A percentile compares a stretch with the other conserved stretches of the same genome.
phyloP scores from a whole-genome alignment of 2,888 invertebrate genomes.

The Ennomos erosarius region DNA sequence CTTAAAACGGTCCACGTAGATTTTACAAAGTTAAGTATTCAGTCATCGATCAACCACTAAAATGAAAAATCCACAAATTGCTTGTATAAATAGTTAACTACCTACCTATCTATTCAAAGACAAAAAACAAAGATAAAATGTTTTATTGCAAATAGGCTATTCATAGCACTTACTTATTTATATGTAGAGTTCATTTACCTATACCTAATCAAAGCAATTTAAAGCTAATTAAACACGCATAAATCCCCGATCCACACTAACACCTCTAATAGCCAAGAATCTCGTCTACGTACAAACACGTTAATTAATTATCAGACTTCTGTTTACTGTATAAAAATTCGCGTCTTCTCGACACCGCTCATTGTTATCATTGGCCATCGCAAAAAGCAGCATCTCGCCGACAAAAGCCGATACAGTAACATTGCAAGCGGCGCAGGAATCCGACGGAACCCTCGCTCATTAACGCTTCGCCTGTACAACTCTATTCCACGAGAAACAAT shows the following conservation, averaged over 20 bases:
- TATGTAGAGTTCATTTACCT: too few relatives aligned
- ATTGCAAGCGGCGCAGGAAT: slow-evolving; percentile 70
- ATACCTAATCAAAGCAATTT: too few relatives aligned
- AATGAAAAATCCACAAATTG: too few relatives aligned
- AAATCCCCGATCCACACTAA: slow-evolving; percentile 7
- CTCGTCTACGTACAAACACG: slow-evolving; percentile 47
- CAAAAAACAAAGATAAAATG: too few relatives aligned
- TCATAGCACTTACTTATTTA: too few relatives aligned
- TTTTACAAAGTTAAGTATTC: too few relatives aligned
- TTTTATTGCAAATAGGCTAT: too few relatives aligned
- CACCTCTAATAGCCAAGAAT: slow-evolving; percentile 28
- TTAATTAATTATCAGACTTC: slow-evolving; percentile 72
- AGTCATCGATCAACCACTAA: too few relatives aligned
- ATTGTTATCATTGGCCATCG: slow-evolving; percentile 79
- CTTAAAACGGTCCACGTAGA: too few relatives aligned
- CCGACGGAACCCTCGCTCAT: slow-evolving; percentile 77
- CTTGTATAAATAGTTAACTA: too few relatives aligned
- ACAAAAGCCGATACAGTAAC: slow-evolving; percentile 81
- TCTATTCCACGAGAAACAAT: slow-evolving; percentile 46
- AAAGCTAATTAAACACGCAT: too few relatives aligned
- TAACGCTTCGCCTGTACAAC: slow-evolving; percentile 74
- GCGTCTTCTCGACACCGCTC: slow-evolving; percentile 72
- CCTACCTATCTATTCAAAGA: too few relatives aligned
- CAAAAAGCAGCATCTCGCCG: slow-evolving; percentile 80
- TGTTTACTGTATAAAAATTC: slow-evolving; percentile 66